Conservation (phyloP, 92 coral and sea anemone genomes). For the Galaxea fascicularis region DNA sequence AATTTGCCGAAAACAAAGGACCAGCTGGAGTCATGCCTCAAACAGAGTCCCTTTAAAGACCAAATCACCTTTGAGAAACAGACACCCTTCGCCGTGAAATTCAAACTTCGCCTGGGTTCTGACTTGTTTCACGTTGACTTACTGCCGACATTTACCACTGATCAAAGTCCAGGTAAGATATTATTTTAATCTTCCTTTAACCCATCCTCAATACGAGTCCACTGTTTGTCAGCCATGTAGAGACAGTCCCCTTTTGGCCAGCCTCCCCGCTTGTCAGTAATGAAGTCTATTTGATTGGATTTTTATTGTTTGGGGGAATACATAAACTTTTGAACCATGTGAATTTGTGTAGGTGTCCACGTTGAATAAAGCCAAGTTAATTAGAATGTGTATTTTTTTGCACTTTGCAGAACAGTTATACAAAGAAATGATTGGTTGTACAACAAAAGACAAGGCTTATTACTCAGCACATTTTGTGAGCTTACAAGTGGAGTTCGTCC, state of each 20-base stretch:
- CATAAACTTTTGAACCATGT: conserved; percentile 4
- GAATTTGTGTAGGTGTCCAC: conserved; percentile 6
- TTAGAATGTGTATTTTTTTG: neutral
- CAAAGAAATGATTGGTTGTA: neutral
- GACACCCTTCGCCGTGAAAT: neutral
- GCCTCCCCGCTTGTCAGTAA: neutral
- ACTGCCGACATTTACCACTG: conserved; percentile 2
- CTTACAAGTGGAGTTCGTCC: neutral
- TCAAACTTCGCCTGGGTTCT: neutral
- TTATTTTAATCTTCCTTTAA: neutral
- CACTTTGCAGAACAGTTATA: neutral
- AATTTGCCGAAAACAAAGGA: neutral
- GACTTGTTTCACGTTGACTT: neutral
- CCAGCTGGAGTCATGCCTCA: neutral
- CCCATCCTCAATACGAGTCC: neutral
- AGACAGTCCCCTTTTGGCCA: conserved; percentile 1
- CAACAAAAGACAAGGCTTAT: neutral
- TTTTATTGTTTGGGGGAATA: neutral
- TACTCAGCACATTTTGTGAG: conserved; percentile 14
- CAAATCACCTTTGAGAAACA: neutral
- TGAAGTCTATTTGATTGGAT: conserved; percentile 2
- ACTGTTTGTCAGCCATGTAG: neutral
- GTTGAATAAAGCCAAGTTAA: neutral
- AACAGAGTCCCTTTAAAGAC: neutral
- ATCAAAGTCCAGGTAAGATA: neutral